These are phyloP conservation scores for Onychomys arenicola DNA, from an alignment of 2,797 vertebrate species.

Conservation along the genomic window DNA sequence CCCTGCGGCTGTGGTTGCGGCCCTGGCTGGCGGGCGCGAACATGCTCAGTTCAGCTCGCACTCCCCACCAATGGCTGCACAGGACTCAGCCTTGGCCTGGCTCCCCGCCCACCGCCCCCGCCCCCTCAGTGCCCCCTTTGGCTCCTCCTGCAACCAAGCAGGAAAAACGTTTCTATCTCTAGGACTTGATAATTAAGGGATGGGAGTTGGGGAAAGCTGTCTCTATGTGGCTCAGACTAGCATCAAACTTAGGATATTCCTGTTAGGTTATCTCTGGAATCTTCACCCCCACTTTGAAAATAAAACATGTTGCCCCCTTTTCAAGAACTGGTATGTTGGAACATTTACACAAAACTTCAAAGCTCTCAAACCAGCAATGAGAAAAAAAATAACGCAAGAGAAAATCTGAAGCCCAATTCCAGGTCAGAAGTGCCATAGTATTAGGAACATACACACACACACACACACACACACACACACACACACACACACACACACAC, in stretches of 20 bases:
- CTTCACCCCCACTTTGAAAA: constrained; percentile 88
- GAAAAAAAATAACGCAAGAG: background rate
- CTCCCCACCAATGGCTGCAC: constrained; percentile 87
- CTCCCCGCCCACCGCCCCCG: constrained; percentile 50
- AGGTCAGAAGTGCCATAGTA: background rate
- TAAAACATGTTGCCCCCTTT: constrained; percentile 88
- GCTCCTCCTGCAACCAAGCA: constrained; percentile 86
- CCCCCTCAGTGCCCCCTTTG: background rate
- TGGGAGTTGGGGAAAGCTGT: background rate
- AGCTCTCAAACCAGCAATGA: constrained; percentile 43
- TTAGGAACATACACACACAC: background rate
- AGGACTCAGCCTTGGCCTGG: constrained; percentile 39
- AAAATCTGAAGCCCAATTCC: background rate
- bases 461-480: background rate
- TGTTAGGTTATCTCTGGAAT: constrained; percentile 85
- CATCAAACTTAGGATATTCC: background rate
- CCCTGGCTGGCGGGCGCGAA: constrained; percentile 89
- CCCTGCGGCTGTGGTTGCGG: constrained; percentile 88
- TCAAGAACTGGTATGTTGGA: background rate
- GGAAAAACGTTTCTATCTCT: constrained; percentile 89
- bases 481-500: too few species aligned
- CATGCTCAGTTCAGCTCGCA: constrained; percentile 89
- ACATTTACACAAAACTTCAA: constrained; percentile 41
- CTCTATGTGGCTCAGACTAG: background rate
- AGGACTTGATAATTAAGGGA: constrained; percentile 80